Evolutionary conservation across 2,888 invertebrate species (phyloP).

Genomic region (Amaurobius ferox): DNA sequence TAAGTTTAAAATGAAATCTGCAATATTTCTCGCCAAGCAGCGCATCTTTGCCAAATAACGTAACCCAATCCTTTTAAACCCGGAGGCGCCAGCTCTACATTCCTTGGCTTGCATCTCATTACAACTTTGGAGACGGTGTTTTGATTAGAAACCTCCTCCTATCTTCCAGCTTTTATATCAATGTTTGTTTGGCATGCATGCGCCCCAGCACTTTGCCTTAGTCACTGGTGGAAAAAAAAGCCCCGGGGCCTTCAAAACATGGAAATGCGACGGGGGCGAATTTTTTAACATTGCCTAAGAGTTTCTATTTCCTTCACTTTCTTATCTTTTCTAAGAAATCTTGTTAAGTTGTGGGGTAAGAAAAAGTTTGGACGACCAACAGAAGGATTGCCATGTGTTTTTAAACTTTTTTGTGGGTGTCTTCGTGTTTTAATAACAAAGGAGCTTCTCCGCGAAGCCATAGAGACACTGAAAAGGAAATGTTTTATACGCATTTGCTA

Average conservation of each 20-base stretch:
- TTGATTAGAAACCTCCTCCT: conserved; percentile 71
- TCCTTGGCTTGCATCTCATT: conserved; percentile 72
- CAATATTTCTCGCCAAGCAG: conserved; percentile 16
- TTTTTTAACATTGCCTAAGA: conserved; percentile 24
- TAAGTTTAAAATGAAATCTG: no score
- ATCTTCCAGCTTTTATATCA: conserved; percentile 69
- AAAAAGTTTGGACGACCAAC: not conserved
- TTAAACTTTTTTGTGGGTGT: no score
- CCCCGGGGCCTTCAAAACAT: conserved; percentile 28
- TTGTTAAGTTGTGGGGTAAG: not conserved
- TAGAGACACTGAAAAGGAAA: no score
- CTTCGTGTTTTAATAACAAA: no score
- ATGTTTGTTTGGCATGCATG: conserved; percentile 69
- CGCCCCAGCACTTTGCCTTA: conserved; percentile 52
- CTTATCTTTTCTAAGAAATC: conserved; percentile 1
- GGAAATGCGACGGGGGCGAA: conserved; percentile 3
- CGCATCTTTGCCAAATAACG: conserved; percentile 35
- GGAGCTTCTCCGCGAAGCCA: no score
- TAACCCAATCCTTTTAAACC: conserved; percentile 36
- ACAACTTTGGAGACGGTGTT: conserved; percentile 71
- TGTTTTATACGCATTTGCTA: no score
- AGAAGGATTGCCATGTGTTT: no score
- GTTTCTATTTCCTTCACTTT: conserved; percentile 20
- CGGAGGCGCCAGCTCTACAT: conserved; percentile 65
- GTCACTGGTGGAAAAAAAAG: conserved; percentile 50